Evolutionary conservation across 2,888 invertebrate genomes (phyloP).

Genomic region (Chrysotoxum bicinctum): DNA sequence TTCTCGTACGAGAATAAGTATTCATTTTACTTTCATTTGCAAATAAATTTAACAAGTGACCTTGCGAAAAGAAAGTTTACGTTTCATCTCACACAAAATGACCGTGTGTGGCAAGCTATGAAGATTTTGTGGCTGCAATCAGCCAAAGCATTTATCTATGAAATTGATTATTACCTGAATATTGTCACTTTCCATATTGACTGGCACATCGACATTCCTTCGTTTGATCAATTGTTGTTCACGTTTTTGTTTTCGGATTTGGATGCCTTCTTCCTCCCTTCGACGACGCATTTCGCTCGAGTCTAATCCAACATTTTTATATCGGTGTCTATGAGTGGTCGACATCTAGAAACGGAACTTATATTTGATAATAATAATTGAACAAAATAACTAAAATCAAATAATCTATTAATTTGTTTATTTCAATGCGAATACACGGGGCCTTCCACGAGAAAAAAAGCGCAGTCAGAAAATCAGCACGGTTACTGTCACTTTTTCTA

Average conservation of each 20-base stretch:
- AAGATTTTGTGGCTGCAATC: neutral
- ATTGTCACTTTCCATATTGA: slow-evolving; percentile 79
- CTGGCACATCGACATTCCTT: slow-evolving; percentile 88
- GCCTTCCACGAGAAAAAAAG: slow-evolving; percentile 46
- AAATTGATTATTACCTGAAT: slow-evolving; percentile 79
- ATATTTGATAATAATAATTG: neutral
- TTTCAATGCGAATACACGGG: slow-evolving; percentile 25
- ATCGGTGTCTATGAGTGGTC: slow-evolving; percentile 93
- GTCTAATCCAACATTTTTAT: slow-evolving; percentile 96
- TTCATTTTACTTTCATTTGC: neutral
- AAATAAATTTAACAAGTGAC: neutral
- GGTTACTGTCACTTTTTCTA: slow-evolving; percentile 69
- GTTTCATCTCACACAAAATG: neutral
- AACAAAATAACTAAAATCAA: neutral
- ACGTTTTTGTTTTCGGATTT: slow-evolving; percentile 96
- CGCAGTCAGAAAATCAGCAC: slow-evolving; percentile 22
- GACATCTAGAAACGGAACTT: slow-evolving; percentile 84
- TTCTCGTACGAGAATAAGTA: too few species aligned
- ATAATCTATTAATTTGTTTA: slow-evolving; percentile 25
- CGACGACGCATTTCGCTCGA: slow-evolving; percentile 95
- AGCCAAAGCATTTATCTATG: neutral
- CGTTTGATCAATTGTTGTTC: slow-evolving; percentile 97
- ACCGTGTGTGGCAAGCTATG: neutral
- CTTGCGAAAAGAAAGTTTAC: slow-evolving; percentile 15
- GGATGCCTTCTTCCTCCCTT: slow-evolving; percentile 97